Base-by-base conservation (phyloP, 2,113 vertebrate species). In the Callocephalon fimbriatum region DNA sequence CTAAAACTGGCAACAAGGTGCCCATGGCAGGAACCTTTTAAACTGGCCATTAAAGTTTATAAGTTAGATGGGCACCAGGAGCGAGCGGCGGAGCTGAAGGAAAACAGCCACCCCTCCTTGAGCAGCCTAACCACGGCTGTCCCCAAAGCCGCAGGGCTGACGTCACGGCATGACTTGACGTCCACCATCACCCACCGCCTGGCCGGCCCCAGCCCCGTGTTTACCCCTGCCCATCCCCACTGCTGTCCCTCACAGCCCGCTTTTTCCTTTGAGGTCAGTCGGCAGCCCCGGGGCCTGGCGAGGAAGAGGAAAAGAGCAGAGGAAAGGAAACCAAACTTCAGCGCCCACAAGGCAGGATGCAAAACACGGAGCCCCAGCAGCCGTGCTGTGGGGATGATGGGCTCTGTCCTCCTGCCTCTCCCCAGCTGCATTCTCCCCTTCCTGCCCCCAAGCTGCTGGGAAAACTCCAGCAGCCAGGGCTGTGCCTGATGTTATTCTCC, bases 11-110 rank as follows among this genome's bases (percentile, higher is more conserved):
- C 97, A 98, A 98, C 97, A 97, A 98, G 98, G 98, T 98, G 97
- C 97, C 98, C 97, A 97, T 98, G 97, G 98, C 96, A 98, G 98
- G 96, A 98, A 98, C 98, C 97, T 98, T 98, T 98, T 98, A 98
- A 98, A 98, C 97, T 97, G 97, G 97, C 98, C 98, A 98, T 98
- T 98, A 98, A 98, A 98, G 96, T 98, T 98, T 98, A 98, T 98
- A 98, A 97, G 98, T 98, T 97, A 98, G 98, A 98, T 95, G 86
- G 98, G 98, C 98, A 98, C 97, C 87, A 87, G 97, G 54, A 90
- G 70, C 37, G 76, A 97, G 94, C 3, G 14, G 97, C 16, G 4
- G 96, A 98, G 97, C 95, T 97, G 97, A 95, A 98, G 97, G 86
- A 98, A 98, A 98, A 98, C 97, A 98, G 96, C 96, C 77, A 76